Evolutionary conservation across 2,113 vertebrate genomes (phyloP).

Genomic region (Gopherus evgoodei): DNA sequence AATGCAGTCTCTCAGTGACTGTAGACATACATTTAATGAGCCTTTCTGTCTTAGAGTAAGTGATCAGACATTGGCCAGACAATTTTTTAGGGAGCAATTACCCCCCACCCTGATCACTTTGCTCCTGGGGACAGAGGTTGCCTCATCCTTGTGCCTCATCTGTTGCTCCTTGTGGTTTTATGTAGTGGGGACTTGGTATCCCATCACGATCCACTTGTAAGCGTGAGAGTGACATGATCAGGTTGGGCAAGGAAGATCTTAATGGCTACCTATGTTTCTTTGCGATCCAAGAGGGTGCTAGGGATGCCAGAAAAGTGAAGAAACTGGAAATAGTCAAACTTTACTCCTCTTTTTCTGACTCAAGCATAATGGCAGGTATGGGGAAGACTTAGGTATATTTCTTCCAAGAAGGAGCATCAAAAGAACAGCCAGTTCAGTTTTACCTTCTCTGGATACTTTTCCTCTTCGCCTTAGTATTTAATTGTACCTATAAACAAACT

Average conservation of each 20-base stretch:
- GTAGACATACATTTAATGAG: no score
- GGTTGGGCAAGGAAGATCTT: not conserved
- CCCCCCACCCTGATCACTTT: no score
- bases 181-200: not conserved
- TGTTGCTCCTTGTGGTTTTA: accelerated
- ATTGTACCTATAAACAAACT: not conserved
- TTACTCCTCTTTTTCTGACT: not conserved
- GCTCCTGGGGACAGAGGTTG: no score
- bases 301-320: not conserved
- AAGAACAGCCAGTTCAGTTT: not conserved
- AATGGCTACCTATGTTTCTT: not conserved
- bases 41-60: no score
- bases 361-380: not conserved
- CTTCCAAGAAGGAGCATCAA: not conserved
- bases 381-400: not conserved
- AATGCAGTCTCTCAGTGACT: not conserved
- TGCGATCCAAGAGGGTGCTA: not conserved
- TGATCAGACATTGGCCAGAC: no score
- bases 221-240: not conserved
- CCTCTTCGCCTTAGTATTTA: not conserved
- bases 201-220: not conserved
- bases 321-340: not conserved
- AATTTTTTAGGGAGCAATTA: no score
- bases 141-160: not conserved
- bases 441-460: not conserved